phyloP scores from a whole-genome alignment of 2,888 invertebrate species.

The Polymixis lichenea region DNA sequence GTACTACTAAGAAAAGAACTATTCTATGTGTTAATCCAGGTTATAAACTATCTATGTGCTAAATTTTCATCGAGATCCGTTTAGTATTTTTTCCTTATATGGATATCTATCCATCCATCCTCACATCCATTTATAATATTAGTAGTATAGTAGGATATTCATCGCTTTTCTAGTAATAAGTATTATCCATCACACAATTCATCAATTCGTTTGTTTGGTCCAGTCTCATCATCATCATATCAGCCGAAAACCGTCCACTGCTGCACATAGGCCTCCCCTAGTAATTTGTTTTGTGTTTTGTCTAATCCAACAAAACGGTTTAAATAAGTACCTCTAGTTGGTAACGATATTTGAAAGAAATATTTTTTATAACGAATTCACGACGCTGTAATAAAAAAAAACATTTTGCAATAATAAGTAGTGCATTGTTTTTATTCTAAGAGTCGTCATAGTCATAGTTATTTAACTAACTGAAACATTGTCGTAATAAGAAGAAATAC shows the following conservation, averaged over 20 bases:
- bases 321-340: neutral
- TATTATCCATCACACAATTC: neutral
- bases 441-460: slow-evolving; percentile 27
- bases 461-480: slow-evolving; percentile 41
- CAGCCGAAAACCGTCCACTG: no score
- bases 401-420: slow-evolving; percentile 18
- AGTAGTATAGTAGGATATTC: no score
- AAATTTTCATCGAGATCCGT: no score
- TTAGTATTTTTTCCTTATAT: no score
- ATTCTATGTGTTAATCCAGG: no score
- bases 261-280: no score
- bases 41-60: no score
- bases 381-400: slow-evolving; percentile 8
- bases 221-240: no score
- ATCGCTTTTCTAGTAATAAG: neutral
- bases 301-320: neutral
- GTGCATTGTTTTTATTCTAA: slow-evolving; percentile 43
- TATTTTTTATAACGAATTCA: neutral
- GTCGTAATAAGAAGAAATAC: slow-evolving; percentile 46
- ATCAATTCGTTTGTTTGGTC: neutral
- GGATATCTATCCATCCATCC: no score
- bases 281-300: no score
- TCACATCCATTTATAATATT: no score
- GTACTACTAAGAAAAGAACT: no score
- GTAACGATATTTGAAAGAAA: neutral